These are phyloP conservation scores for Aplochiton taeniatus DNA, from an alignment of 2,797 vertebrate species.

Conservation along the genomic window DNA sequence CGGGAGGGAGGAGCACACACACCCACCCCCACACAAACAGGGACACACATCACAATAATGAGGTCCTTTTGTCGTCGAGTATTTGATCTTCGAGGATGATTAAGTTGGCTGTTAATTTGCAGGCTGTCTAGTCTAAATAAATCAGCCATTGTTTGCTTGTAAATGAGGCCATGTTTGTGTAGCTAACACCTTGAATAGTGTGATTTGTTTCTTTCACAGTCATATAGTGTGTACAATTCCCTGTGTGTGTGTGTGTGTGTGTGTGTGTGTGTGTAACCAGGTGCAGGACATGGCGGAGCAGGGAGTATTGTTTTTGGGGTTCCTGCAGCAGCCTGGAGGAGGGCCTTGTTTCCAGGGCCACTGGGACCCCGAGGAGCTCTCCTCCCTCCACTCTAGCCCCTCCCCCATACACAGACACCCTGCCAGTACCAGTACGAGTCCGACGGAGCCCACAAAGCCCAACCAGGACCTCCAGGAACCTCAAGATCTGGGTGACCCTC, in stretches of 20 bases:
- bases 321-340: conserved; percentile 83
- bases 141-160: conserved; percentile 57
- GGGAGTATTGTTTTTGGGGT: conserved; percentile 89
- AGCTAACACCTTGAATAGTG: too few species aligned
- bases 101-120: conserved; percentile 65
- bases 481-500: conserved; percentile 15
- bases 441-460: conserved; percentile 43
- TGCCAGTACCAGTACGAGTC: conserved; percentile 59
- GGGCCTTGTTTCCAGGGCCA: conserved; percentile 62
- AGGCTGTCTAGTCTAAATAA: conserved; percentile 41
- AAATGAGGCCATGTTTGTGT: neutral
- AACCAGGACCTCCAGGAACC: conserved; percentile 34
- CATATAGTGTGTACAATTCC: too few species aligned
- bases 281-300: conserved; percentile 91
- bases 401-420: conserved; percentile 70
- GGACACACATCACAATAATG: conserved; percentile 63
- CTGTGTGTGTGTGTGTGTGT: conserved; percentile 20
- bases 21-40: conserved; percentile 28
- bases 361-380: conserved; percentile 70
- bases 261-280: conserved; percentile 62
- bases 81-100: conserved; percentile 77
- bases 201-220: too few species aligned
- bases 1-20: conserved; percentile 30
- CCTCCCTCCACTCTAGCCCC: conserved; percentile 78
- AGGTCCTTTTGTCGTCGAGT: conserved; percentile 77